These are phyloP conservation scores for cattle (Bos taurus) DNA, from an alignment of 2,113 vertebrate genomes.

Conservation along the genomic window ARS-UCD2.0 NW_020192292.1:1789501-1790000, in stretches of 20 bases:
- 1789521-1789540: neutral
- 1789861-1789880: neutral
- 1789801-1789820: neutral
- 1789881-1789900: neutral
- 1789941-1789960: neutral
- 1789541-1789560: neutral
- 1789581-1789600: neutral
- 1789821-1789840: neutral
- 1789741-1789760: neutral
- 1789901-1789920: neutral
- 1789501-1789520: neutral
- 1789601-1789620: neutral
- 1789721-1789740: slow-evolving; percentile 1
- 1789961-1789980: neutral
- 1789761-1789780: neutral
- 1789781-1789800: neutral
- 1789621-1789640: neutral
- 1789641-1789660: neutral
- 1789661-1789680: neutral
- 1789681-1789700: neutral
- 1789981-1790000: neutral
- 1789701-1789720: neutral
- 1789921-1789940: neutral
- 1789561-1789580: neutral
- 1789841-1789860: neutral